Percentiles rank a stretch among this genome's conserved stretches.
Evolutionary conservation across 1,140 invertebrate species (phyloP).

Genomic region (Tachypleus tridentatus): DNA sequence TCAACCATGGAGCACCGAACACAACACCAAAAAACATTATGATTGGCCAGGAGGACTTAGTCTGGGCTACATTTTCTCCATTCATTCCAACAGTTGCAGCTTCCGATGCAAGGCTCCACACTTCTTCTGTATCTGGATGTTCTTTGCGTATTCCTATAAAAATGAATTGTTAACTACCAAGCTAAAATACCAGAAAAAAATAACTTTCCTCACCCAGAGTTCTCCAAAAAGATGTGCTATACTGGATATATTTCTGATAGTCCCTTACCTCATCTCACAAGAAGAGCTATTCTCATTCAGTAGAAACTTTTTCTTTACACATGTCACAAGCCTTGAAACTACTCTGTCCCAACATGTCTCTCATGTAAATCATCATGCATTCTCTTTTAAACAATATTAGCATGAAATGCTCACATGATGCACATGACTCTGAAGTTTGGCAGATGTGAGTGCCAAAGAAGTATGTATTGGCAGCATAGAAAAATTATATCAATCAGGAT

Average conservation of each 20-base stretch:
- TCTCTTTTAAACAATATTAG: no score
- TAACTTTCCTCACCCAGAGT: background rate
- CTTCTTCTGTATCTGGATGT: slow-evolving; percentile 35
- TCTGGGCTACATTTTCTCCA: slow-evolving; percentile 15
- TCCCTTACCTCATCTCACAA: no score
- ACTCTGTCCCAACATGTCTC: no score
- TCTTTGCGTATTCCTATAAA: slow-evolving; percentile 39
- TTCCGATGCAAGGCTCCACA: slow-evolving; percentile 30
- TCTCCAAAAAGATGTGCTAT: background rate
- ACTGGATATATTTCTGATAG: slow-evolving; percentile 16
- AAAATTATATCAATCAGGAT: no score
- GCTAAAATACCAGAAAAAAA: slow-evolving; percentile 10
- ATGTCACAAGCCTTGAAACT: no score
- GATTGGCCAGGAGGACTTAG: slow-evolving; percentile 42
- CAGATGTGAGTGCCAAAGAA: no score
- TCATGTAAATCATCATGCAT: no score
- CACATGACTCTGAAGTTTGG: no score
- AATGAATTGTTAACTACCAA: slow-evolving; percentile 26
- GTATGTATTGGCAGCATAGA: no score
- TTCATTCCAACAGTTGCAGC: slow-evolving; percentile 12
- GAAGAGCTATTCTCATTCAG: no score
- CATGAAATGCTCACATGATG: no score
- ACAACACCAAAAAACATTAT: slow-evolving; percentile 71
- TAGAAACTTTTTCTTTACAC: no score
- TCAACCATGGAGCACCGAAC: slow-evolving; percentile 77